Percentiles rank a stretch among this genome's conserved stretches.
Evolutionary conservation across 2,888 invertebrate species (phyloP).

Genomic region (Polyommatus iphigenia): DNA sequence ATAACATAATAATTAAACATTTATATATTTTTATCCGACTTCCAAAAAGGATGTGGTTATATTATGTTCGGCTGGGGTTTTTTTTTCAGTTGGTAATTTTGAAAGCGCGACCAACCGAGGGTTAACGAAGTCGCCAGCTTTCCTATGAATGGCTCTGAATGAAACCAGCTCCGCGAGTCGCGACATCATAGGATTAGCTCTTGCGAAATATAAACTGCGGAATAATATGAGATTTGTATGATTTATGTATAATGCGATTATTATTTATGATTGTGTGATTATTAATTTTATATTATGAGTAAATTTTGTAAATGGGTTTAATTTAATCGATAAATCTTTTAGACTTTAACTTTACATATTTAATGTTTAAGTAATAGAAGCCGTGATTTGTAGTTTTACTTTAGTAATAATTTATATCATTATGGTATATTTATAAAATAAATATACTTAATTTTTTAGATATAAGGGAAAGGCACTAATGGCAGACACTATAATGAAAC

Average conservation of each 20-base stretch:
- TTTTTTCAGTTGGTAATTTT: too few relatives aligned
- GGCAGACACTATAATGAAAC: too few relatives aligned
- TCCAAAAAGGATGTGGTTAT: too few relatives aligned
- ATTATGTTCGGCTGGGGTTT: too few relatives aligned
- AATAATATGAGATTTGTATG: neutral
- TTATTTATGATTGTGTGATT: neutral
- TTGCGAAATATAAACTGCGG: neutral
- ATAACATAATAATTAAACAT: too few relatives aligned
- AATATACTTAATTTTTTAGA: too few relatives aligned
- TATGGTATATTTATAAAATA: too few relatives aligned
- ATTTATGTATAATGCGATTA: conserved; percentile 1
- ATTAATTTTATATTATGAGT: neutral
- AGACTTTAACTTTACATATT: neutral
- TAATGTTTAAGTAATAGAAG: neutral
- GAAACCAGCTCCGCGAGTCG: neutral
- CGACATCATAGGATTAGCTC: neutral
- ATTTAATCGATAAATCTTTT: neutral
- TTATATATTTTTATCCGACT: too few relatives aligned
- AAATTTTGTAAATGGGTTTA: neutral
- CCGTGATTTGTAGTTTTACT: neutral
- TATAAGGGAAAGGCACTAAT: too few relatives aligned
- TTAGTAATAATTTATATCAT: too few relatives aligned
- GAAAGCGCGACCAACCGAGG: too few relatives aligned
- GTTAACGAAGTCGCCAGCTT: neutral
- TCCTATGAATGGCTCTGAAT: neutral